Base-by-base conservation (phyloP, 1,140 invertebrate genomes). In the Panulirus ornatus region DNA sequence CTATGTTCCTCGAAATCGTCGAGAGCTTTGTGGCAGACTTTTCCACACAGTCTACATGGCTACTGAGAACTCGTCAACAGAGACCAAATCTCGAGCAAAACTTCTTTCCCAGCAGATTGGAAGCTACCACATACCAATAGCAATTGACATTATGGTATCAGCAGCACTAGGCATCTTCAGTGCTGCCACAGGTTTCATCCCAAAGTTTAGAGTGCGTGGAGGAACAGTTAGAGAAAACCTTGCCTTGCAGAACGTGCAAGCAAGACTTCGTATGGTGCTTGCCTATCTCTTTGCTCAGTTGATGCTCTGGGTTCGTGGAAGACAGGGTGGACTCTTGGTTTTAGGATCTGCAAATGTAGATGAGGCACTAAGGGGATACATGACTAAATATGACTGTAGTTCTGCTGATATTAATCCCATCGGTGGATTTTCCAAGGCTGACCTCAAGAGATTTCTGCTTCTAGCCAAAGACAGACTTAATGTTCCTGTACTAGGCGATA, bases 21-120 rank as follows among this genome's bases (percentile, higher is more conserved):
- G 96, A 93, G 97, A 99, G 91, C 94, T 99, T 1, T 99, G 98
- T 93, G 96, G 96, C 92, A 95, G 96, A 27, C 92, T 99, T 0
- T 95, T 99, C 44, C 97, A 98, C 1, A 99, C 99, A 0, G 99
- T 98, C 93, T 99, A 99, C 93, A 99, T 99, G 98, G 98, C 96
- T 0, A 97, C 97, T 2, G 97, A 98, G 93, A 99, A 99, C 94
- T 99, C 98, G 11, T 99, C 98, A 34, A 93, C 95, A 81, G 97
- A 98, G 92, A 99, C 99, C 0, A 97, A 96, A 93, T 94, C 95
- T n/a, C 93, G 97, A 88, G 98, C 99, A 1, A 95, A 95, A 36
- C 94, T 95, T 54, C 94, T 99, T 47, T 96, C 98, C 3, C 93
- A 94, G 54, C 95, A 97, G 92, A 96, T 98, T 93, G 97, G 96